phyloP scores from a whole-genome alignment of 2,113 vertebrate genomes.

The Paratilapia polleni region DNA sequence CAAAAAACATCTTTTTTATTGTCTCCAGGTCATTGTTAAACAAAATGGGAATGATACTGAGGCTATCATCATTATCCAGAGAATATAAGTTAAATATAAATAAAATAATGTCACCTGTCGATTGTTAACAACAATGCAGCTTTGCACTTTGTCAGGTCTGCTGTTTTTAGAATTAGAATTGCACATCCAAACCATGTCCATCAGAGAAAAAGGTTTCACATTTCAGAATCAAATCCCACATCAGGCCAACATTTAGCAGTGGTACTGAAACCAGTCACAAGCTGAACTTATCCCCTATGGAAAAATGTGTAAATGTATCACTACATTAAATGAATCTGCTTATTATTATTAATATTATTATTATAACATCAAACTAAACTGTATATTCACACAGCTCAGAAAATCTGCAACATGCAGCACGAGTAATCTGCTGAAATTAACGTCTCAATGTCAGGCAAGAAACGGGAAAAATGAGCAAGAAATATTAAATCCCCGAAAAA shows the following conservation, averaged over 20 bases:
- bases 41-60: constrained; percentile 27
- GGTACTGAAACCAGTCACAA: not conserved
- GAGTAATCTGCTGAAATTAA: constrained; percentile 15
- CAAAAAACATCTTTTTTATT: constrained; percentile 57
- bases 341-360: not conserved
- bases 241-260: constrained; percentile 8
- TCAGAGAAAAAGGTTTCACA: constrained; percentile 20
- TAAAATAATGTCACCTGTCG: constrained; percentile 34
- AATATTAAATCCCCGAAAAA: not conserved
- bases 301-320: constrained; percentile 23
- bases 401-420: constrained; percentile 55
- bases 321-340: constrained; percentile 16
- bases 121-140: constrained; percentile 50
- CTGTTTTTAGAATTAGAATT: not conserved
- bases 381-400: constrained; percentile 14
- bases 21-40: constrained; percentile 47
- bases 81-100: constrained; percentile 69
- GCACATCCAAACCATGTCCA: constrained; percentile 12
- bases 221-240: constrained; percentile 43
- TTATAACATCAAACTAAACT: constrained; percentile 33
- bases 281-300: not conserved
- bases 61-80: constrained; percentile 26
- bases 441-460: constrained; percentile 4
- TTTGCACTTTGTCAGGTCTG: constrained; percentile 30
- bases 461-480: constrained; percentile 4